Evolutionary conservation across 2,113 vertebrate genomes (phyloP), one percentile per base, ranked within the genome.

Genomic region (Geococcyx californianus): DNA sequence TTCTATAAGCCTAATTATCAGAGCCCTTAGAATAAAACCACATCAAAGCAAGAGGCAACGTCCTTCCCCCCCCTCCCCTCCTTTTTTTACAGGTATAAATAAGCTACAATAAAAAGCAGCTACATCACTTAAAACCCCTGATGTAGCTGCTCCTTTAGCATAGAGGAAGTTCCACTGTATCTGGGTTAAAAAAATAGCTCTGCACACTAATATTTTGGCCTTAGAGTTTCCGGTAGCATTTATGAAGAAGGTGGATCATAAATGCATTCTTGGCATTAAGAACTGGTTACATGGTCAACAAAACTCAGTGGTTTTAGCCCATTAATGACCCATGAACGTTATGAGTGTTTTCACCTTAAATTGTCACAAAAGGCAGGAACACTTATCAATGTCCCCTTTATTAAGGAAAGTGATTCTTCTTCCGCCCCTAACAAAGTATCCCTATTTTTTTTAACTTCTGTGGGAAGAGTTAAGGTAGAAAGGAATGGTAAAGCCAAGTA

Each of bases 11-110:
- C 97, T 95, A 97, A 97, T 89, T 94, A 97, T 95, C 95, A 96
- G 96, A 98, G 97, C 98, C 97, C 98, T 98, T 98, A 94, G 93
- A 97, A 97, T 67, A 95, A 98, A 96, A 97, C 92, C 95, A 97
- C 84, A 88, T 92, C 94, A 96, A 97, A 96, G 90, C 93, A 96
- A 93, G 94, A 98, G 78, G 94, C 67, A 93, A 97, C 3, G 6
- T 80, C 68, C 94, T 93, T 92, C 26, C 38, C 24, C 25, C 10
- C 45, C 24, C 51, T 58, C 3, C 54, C 31, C 17, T 7, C 29
- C 17, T 11, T 33, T 83, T 80, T 92, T 87, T 90, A 97, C 96
- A 94, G 73, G 90, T 93, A 93, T 87, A 97, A 97, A 95, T 88
- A 97, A 97, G 60, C 85, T 96, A 96, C 90, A 90, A 88, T 93